A percentile compares a stretch with the other conserved stretches of the same genome.
Evolutionary conservation across 2,113 vertebrate genomes (phyloP).

Genomic region (Strix uralensis): DNA sequence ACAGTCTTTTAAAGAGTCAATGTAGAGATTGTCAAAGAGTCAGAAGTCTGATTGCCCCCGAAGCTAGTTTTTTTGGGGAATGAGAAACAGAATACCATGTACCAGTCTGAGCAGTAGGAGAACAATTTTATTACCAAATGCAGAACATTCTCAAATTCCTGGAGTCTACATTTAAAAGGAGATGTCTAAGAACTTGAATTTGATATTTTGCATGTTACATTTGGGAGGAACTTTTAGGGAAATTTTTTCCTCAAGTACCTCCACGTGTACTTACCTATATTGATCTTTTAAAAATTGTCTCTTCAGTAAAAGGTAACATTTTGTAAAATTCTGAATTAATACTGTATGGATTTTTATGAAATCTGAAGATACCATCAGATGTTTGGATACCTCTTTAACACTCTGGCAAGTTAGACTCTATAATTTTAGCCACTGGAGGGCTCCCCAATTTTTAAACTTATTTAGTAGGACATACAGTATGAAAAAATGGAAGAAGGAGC

Average conservation of each 20-base stretch:
- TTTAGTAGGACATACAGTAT: not conserved
- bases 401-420: not conserved
- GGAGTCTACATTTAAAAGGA: not conserved
- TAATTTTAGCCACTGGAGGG: constrained; percentile 50
- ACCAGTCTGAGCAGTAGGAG: not conserved
- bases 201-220: not conserved
- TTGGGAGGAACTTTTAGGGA: not conserved
- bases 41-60: not conserved
- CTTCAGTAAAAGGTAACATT: not conserved
- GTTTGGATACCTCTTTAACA: not conserved
- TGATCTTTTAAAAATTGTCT: not conserved
- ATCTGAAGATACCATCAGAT: not conserved
- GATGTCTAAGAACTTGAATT: not conserved
- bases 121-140: not conserved
- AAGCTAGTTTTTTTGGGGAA: not conserved
- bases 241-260: not conserved
- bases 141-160: not conserved
- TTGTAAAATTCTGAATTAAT: not conserved
- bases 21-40: not conserved
- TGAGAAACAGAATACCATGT: not conserved
- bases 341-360: not conserved
- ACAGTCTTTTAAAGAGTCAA: not conserved
- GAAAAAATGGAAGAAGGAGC: not conserved
- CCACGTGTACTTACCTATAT: not conserved
- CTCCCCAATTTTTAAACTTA: constrained; percentile 38